Base-by-base conservation (phyloP, 1,140 invertebrate species). In the Atta cephalotes region DNA sequence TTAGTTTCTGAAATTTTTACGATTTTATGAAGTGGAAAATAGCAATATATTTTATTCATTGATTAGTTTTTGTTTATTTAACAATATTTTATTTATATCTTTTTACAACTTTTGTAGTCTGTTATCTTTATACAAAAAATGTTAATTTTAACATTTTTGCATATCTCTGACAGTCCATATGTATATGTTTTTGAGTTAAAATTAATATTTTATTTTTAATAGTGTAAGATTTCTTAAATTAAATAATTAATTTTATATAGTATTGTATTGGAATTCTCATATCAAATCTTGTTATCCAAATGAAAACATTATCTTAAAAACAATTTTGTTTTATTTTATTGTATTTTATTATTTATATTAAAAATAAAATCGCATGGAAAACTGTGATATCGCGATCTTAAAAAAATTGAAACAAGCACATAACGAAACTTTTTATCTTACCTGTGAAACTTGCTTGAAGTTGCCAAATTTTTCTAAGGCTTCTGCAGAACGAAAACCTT, bases 401-500 rank as follows among this genome's bases (percentile, higher is more conserved):
- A 76, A 62, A 62, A n/a, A 14, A 12, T 12, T 9, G 18, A 18
- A 60, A 45, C 21, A 63, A 82, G 12, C 18, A 62, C n/a, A 14
- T 62, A 82, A 74, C 31, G 56, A 63, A 62, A 84, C 70, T 76
- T 76, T 84, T 28, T 62, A 74, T 76, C 70, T 76, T 35, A 35
- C 28, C 2, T 12, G 18, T 51, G 28, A 76, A 82, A 72, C 66
- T 81, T 58, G 31, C 16, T 21, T 35, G 65, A 62, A 74, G 25
- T 62, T 74, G 80, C 80, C 80, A 84, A 84, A 84, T 84, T 84
- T 84, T 84, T 84, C 56, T 12, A 51, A 63, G 70, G n/a, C 63
- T 39, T 18, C 39, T 18, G 70, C 45, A 62, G 56, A 74, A 76
- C 70, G 70, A n/a, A 84, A 76, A 84, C 6, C 56, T 76, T 28